Conservation (phyloP, 2,113 vertebrate species). For the Notechis scutatus region DNA sequence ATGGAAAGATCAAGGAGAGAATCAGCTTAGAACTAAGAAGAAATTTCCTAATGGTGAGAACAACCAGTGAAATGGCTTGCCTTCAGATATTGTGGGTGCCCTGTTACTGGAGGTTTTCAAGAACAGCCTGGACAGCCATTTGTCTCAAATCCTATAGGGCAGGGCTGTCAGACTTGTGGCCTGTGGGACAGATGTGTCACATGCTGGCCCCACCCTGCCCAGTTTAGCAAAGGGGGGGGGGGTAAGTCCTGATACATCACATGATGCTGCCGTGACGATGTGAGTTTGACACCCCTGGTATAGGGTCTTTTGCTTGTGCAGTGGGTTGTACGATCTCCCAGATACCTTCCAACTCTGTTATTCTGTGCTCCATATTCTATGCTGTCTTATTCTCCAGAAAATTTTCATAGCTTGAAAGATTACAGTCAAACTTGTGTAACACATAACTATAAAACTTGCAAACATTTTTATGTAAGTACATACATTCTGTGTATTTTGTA, state of each 20-base stretch:
- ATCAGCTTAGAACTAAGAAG: neutral
- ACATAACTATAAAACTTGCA: conserved; percentile 5
- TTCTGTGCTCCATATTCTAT: neutral
- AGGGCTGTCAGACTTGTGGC: too few species aligned
- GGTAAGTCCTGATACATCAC: too few species aligned
- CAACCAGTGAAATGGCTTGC: neutral
- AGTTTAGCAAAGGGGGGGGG: too few species aligned
- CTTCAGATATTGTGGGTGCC: neutral
- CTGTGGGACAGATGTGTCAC: too few species aligned
- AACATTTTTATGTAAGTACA: neutral
- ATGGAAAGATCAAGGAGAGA: neutral
- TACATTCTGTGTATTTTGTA: neutral
- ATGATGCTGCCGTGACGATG: too few species aligned
- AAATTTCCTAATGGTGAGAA: neutral
- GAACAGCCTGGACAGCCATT: neutral
- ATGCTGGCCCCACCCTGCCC: too few species aligned
- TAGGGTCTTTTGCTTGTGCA: neutral
- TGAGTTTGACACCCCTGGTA: neutral
- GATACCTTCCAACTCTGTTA: neutral
- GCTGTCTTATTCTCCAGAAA: neutral
- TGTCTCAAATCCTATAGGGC: neutral
- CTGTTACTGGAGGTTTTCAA: neutral
- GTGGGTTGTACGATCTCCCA: neutral
- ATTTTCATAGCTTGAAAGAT: neutral
- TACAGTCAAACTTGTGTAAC: neutral